A percentile compares a stretch with the other conserved stretches of the same genome.
These are phyloP conservation scores for Cryptoprocta ferox DNA, from an alignment of 2,797 vertebrate species.

Conservation along the genomic window DNA sequence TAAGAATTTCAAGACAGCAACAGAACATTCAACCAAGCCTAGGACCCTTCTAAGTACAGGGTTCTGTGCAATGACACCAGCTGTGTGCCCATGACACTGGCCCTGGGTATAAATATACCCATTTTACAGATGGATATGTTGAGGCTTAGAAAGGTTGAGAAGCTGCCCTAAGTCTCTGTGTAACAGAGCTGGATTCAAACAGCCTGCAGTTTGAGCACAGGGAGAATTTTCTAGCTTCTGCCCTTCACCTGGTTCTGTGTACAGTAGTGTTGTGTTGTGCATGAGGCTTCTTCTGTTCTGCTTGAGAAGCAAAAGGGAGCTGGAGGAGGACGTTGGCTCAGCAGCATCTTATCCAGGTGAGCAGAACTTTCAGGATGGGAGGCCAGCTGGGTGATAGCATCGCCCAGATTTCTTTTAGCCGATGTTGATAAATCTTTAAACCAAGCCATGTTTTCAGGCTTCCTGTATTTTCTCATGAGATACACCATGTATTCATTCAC, in stretches of 20 bases:
- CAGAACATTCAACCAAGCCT: neutral
- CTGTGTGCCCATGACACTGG: neutral
- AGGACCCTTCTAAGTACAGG: neutral
- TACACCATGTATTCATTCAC: neutral
- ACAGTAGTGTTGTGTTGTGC: fast-evolving
- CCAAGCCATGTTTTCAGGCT: neutral
- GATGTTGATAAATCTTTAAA: neutral
- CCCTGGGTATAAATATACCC: neutral
- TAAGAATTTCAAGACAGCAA: neutral
- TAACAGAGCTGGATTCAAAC: neutral
- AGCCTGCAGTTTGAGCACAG: neutral
- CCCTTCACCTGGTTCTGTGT: neutral
- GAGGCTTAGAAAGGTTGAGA: neutral
- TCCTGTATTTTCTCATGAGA: neutral
- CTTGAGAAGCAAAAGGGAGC: neutral
- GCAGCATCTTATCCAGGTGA: constrained; percentile 20
- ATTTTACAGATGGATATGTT: neutral
- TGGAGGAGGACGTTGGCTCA: neutral
- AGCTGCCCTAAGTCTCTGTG: neutral
- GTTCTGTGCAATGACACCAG: neutral
- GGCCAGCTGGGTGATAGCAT: neutral
- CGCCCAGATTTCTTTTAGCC: neutral
- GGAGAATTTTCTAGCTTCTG: neutral
- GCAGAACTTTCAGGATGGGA: neutral
- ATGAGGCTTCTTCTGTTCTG: neutral